Conservation (phyloP, 30 jellyfish, hydroid and myxozoan species). For the Chrysaora quinquecirrha region DNA sequence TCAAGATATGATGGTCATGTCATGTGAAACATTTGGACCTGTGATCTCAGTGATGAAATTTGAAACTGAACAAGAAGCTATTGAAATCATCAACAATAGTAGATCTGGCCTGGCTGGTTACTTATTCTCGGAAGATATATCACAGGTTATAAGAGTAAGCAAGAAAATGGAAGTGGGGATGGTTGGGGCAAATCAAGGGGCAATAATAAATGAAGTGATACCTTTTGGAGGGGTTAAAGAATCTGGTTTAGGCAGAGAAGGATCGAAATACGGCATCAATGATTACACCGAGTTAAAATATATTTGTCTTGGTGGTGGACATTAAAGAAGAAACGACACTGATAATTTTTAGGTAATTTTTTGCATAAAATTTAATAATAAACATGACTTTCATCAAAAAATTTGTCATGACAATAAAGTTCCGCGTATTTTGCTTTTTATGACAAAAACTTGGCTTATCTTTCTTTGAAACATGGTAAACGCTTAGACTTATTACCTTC, state of each 20-base stretch:
- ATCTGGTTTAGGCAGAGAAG: slow-evolving; percentile 98
- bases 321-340: no score
- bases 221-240: slow-evolving; percentile 99
- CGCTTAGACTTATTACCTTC: no score
- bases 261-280: slow-evolving; percentile 78
- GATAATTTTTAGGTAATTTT: no score
- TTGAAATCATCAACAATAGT: slow-evolving; percentile 70
- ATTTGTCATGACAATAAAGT: no score
- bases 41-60: slow-evolving; percentile 71
- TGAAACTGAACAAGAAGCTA: slow-evolving; percentile 79
- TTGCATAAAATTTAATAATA: no score
- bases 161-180: slow-evolving; percentile 85
- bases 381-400: no score
- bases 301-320: slow-evolving; percentile 65
- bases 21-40: slow-evolving; percentile 95
- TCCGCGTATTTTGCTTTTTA: no score
- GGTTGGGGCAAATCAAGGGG: slow-evolving; percentile 84
- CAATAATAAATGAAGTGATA: slow-evolving; percentile 67
- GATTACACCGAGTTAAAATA: slow-evolving; percentile 61
- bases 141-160: slow-evolving; percentile 75
- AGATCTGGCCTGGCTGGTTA: slow-evolving; percentile 94
- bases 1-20: slow-evolving; percentile 53
- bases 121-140: slow-evolving; percentile 59
- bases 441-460: no score
- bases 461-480: no score